Evolutionary conservation across 2,113 vertebrate species (phyloP), one percentile per base, ranked within the genome.

Genomic region (Heptranchias perlo): DNA sequence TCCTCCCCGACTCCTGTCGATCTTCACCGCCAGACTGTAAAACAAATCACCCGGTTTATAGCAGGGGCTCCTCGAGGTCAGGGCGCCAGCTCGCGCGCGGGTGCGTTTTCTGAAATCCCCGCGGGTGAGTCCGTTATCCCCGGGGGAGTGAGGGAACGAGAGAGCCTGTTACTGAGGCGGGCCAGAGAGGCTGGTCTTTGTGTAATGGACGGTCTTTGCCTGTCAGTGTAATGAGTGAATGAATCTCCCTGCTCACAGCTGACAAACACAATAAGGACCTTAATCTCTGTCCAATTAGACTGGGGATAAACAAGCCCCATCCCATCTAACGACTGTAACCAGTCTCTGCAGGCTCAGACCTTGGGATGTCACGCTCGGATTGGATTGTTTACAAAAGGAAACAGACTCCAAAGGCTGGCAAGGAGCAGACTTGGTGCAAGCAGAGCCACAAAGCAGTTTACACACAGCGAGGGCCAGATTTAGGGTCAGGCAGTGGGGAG

Each of bases 1-100:
- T 0, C 96, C 96, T 92, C 97, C 97, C 96, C 98, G 97, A 89
- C 97, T 98, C 65, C 97, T 97, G 73, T 96, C 97, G 96, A 97
- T 97, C 96, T 97, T 98, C 96, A 97, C 97, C 96, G 97, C 97
- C 96, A 99, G 97, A 54, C 99, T 99, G 96, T 84, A 67, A 0
- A 96, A 69, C 58, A 96, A 97, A 58, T 3, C 54, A 14, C 52
- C 16, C 44, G 16, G 44, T 44, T 82, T 14, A n/a, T 4, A 31
- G 14, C 13, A 18, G 87, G n/a, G 44, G 21, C 49, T 49, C 23
- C 3, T 2, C 28, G 87, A n/a, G 28, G 16, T 16, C 31, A 18
- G 54, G 31, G 87, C 21, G 28, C 18, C 13, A 4, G 31, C 31
- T 1, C 3, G 1, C 49, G 1, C 2, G 18, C 11, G 54, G 11